Percentiles rank a stretch among this genome's conserved stretches.
phyloP scores from a whole-genome alignment of 2,888 invertebrate genomes.

The Parasteatoda lunata region DNA sequence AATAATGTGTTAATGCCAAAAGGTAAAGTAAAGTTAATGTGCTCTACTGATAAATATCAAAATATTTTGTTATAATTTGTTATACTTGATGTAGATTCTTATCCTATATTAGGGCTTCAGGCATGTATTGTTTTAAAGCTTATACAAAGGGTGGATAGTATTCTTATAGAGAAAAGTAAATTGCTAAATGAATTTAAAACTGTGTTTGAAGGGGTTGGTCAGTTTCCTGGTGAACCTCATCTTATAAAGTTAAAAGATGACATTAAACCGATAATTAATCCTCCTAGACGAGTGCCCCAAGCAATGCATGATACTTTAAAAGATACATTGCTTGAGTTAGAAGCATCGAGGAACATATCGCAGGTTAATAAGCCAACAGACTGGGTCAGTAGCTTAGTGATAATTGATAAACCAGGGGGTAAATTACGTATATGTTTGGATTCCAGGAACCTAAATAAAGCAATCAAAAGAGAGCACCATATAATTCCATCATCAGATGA shows the following conservation, averaged over 20 bases:
- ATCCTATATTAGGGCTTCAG: background rate
- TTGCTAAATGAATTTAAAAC: background rate
- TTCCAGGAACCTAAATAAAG: conserved; percentile 30
- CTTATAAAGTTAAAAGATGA: background rate
- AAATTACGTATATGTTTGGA: conserved; percentile 19
- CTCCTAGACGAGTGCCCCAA: conserved; percentile 1
- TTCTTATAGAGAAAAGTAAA: background rate
- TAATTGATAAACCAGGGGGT: conserved; percentile 5
- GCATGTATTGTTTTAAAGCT: background rate
- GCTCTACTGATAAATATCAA: background rate
- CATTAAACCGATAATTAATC: background rate
- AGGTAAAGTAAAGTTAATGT: background rate
- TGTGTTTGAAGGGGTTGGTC: background rate
- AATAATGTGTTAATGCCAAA: background rate
- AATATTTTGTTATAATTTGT: background rate
- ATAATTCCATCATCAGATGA: conserved; percentile 23
- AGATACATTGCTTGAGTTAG: background rate
- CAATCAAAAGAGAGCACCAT: conserved; percentile 16
- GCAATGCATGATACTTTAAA: background rate
- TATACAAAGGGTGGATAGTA: background rate
- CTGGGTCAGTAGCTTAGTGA: background rate
- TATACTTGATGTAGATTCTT: background rate
- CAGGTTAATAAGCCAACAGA: conserved; percentile 23
- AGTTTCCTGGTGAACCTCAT: background rate
- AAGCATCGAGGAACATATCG: background rate